Conservation (phyloP, 2,113 vertebrate species). For the Leucoraja erinaceus region DNA sequence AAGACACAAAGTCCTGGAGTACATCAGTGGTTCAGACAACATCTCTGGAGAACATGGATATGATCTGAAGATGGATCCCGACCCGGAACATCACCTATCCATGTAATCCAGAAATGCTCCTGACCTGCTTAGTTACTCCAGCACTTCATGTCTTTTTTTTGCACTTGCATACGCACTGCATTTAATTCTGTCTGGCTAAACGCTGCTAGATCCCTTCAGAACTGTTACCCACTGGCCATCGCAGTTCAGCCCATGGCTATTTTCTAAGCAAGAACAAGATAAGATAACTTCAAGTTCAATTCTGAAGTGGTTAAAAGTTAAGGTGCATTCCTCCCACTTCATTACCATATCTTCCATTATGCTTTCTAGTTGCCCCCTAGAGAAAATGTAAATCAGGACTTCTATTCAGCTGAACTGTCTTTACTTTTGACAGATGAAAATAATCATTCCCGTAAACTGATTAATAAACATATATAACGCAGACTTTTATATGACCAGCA, state of each 20-base stretch:
- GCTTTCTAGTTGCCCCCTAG: background rate
- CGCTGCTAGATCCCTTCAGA: no score
- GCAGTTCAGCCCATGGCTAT: background rate
- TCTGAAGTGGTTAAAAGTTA: slow-evolving; percentile 14
- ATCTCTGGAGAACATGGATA: no score
- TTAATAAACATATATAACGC: slow-evolving; percentile 26
- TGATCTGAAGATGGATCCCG: no score
- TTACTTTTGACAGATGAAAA: slow-evolving; percentile 29
- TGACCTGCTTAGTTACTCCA: no score
- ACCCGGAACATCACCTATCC: no score
- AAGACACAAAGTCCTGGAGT: no score
- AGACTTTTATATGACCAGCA: slow-evolving; percentile 8
- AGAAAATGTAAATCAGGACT: slow-evolving; percentile 21
- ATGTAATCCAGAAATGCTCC: no score
- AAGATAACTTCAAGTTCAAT: background rate
- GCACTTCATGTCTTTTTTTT: no score
- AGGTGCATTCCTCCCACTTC: slow-evolving; percentile 12
- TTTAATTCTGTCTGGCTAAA: no score
- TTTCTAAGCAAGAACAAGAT: background rate
- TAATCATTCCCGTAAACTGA: slow-evolving; percentile 32
- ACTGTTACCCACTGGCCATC: no score
- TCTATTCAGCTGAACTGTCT: background rate
- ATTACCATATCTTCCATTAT: background rate
- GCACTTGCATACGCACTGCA: no score
- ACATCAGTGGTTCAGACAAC: no score